Percentiles rank a stretch among this genome's conserved stretches.
Conservation (phyloP, 2,113 vertebrate species). For the Antennarius striatus region DNA sequence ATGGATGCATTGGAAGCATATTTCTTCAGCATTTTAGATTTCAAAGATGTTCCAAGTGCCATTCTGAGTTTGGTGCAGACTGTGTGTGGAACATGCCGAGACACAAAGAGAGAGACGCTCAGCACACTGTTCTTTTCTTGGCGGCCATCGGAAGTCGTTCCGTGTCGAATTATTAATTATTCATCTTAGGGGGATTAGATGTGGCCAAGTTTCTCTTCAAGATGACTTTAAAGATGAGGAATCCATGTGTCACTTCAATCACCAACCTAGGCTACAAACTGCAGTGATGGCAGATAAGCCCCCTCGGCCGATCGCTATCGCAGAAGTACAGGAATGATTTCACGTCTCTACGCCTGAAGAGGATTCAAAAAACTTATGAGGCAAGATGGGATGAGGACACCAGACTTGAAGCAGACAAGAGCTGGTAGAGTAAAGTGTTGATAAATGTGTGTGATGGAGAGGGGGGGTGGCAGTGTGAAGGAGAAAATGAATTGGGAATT, state of each 20-base stretch:
- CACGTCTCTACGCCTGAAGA: conserved; percentile 33
- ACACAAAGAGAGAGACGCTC: conserved; percentile 60
- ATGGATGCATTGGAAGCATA: conserved; percentile 8
- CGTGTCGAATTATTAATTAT: conserved; percentile 84
- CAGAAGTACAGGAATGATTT: conserved; percentile 44
- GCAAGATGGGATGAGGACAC: conserved; percentile 18
- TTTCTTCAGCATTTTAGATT: conserved; percentile 15
- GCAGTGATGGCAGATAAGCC: conserved; percentile 55
- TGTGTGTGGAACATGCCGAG: conserved; percentile 35
- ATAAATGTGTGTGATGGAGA: conserved; percentile 14
- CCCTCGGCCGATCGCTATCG: conserved; percentile 44
- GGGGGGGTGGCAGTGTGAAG: conserved; percentile 14
- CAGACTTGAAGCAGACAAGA: conserved; percentile 21
- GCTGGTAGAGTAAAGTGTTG: conserved; percentile 28
- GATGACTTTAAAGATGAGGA: conserved; percentile 67
- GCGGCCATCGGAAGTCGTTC: conserved; percentile 74
- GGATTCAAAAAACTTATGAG: conserved; percentile 28
- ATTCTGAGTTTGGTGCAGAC: conserved; percentile 16
- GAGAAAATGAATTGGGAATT: conserved; percentile 27
- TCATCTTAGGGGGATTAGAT: conserved; percentile 81
- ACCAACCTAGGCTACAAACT: conserved; percentile 48
- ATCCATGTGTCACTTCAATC: conserved; percentile 64
- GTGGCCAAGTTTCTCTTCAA: conserved; percentile 79
- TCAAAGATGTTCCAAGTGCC: conserved; percentile 5
- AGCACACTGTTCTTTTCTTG: conserved; percentile 75